Percentiles rank a stretch among this genome's conserved stretches.
Evolutionary conservation across 2,888 invertebrate species (phyloP).

Genomic region (Lasioglossum leucozonium): DNA sequence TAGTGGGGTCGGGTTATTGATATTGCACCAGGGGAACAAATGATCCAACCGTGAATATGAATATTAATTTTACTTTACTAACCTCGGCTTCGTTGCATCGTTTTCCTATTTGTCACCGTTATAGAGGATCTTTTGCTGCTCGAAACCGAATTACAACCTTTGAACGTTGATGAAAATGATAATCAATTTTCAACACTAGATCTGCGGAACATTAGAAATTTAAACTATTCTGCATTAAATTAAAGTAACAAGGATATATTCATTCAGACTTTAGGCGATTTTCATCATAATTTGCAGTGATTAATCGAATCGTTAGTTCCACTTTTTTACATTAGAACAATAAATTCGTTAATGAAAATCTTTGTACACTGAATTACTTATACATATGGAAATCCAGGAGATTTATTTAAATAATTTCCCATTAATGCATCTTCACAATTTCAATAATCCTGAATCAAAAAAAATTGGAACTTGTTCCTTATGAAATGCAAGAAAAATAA

Average conservation of each 20-base stretch:
- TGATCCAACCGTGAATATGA: slow-evolving; percentile 81
- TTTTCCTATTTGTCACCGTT: slow-evolving; percentile 52
- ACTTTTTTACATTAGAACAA: not conserved
- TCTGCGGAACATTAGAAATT: not conserved
- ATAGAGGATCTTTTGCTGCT: slow-evolving; percentile 22
- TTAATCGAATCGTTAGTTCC: not conserved
- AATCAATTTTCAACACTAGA: not conserved
- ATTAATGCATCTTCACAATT: no score
- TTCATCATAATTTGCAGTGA: not conserved
- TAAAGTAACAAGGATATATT: not conserved
- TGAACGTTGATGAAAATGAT: not conserved
- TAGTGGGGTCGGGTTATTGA: slow-evolving; percentile 78
- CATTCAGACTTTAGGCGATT: not conserved
- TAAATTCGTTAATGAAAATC: not conserved
- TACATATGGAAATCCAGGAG: no score
- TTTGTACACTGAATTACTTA: not conserved
- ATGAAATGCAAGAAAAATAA: not conserved
- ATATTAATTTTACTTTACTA: slow-evolving; percentile 79
- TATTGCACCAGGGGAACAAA: slow-evolving; percentile 79
- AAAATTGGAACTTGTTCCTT: not conserved
- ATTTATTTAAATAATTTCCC: no score
- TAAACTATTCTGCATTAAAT: not conserved
- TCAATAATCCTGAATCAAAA: no score
- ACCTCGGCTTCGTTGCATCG: slow-evolving; percentile 27
- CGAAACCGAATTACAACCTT: slow-evolving; percentile 5